These are phyloP conservation scores for Brachionus rubens DNA, from an alignment of 1,140 invertebrate genomes.

Conservation along the genomic window DNA sequence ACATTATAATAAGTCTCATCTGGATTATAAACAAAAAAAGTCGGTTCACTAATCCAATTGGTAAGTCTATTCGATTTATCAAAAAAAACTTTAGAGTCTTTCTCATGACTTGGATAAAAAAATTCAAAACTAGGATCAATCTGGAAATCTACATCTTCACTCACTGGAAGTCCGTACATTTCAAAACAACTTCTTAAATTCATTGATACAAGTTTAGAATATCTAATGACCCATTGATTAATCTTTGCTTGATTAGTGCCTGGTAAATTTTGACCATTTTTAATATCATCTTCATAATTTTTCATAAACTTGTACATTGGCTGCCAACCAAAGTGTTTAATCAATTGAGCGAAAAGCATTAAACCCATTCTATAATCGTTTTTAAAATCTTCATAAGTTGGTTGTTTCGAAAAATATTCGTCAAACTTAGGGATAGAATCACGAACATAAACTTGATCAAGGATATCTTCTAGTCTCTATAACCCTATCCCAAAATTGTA, in stretches of 20 bases:
- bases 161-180: constrained; percentile 48
- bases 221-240: constrained; percentile 47
- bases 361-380: constrained; percentile 46
- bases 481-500: constrained; percentile 48
- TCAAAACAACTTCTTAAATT: constrained; percentile 47
- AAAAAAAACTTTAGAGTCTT: neutral
- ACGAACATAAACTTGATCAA: no score
- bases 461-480: neutral
- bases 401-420: constrained; percentile 40
- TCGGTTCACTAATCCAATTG: no score
- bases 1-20: no score
- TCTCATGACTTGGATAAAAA: neutral
- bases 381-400: constrained; percentile 46
- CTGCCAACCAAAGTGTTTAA: constrained; percentile 48
- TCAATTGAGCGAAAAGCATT: constrained; percentile 47
- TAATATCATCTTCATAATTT: constrained; percentile 47
- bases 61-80: no score
- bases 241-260: constrained; percentile 48
- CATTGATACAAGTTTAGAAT: constrained; percentile 27
- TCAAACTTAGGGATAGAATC: neutral
- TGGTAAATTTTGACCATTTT: constrained; percentile 17
- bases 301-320: constrained; percentile 47
- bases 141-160: neutral
- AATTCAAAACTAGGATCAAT: neutral
- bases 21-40: no score